Evolutionary conservation across 2,797 vertebrate species (phyloP).

Genomic region (Huso huso): DNA sequence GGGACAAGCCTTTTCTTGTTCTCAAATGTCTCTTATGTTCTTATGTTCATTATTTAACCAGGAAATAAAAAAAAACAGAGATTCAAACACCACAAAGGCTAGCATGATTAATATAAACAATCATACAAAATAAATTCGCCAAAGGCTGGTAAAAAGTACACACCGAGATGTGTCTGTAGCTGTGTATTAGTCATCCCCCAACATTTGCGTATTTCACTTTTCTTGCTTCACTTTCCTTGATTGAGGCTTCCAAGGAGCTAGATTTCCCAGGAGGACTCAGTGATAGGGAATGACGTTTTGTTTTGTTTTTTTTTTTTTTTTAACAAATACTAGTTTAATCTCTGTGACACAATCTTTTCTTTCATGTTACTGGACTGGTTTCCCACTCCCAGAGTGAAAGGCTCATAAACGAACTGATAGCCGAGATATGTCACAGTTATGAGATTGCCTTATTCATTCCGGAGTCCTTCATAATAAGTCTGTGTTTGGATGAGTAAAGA

Average conservation of each 20-base stretch:
- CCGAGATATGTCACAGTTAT: too few species aligned
- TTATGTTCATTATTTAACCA: too few species aligned
- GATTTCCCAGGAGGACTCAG: not conserved
- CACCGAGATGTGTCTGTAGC: not conserved
- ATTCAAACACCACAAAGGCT: not conserved
- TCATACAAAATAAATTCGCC: not conserved
- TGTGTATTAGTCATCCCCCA: not conserved
- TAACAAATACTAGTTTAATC: not conserved
- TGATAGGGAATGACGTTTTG: not conserved
- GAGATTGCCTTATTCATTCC: too few species aligned
- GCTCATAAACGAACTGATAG: too few species aligned
- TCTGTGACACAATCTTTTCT: not conserved
- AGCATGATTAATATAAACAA: slow-evolving; percentile 5
- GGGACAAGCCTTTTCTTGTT: too few species aligned
- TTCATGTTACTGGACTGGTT: too few species aligned
- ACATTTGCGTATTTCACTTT: not conserved
- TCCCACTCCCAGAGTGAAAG: too few species aligned
- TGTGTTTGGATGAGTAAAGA: too few species aligned
- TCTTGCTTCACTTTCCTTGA: not conserved
- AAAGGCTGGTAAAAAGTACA: not conserved
- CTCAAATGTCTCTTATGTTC: too few species aligned
- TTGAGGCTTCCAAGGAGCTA: not conserved
- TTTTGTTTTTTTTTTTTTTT: not conserved
- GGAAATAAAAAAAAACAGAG: too few species aligned
- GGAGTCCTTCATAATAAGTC: too few species aligned